Evolutionary conservation across 2,888 invertebrate species (phyloP), one percentile per base, ranked within the genome.

Genomic region (Coleophora deauratella): DNA sequence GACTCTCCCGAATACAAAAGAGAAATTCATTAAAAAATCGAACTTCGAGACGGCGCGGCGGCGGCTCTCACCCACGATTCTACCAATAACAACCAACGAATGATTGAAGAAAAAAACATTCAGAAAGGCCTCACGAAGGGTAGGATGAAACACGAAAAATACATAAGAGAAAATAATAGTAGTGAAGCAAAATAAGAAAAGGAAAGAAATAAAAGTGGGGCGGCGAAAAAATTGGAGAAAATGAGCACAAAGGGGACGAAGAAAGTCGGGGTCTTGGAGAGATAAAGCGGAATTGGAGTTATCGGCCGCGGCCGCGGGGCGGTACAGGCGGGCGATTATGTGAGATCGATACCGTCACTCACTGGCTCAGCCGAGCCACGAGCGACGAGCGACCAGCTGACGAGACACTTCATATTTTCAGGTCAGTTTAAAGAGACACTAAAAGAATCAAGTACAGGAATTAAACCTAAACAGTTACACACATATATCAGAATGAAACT

Each of bases 241-340:
- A 81, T 77, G 80, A 79, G 84, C 70, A 82, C 82, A 84, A 84
- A 79, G 80, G 79, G 76, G 77, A 76, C 65, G 70, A 76, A 73
- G 76, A 74, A 75, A 76, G 75, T 74, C 72, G 72, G 21, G 69
- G 66, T 63, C 63, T 60, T 62, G 68, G 71, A 72, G 74, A 81
- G 84, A 86, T 85, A 86, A 81, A 80, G 78, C 75, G 84, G 78
- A 80, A 85, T 86, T 80, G 85, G 72, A 82, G 84, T 73, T 79
- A 82, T 81, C 80, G 82, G 76, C 21, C 75, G 82, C 80, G 81
- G 69, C 67, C 67, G 66, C 66, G 71, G 67, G 59, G 55, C 40
- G 41, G 61, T 46, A 71, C 62, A 72, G 80, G 77, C 69, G 66
- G 80, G 67, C 74, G 79, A 78, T 80, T 79, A 79, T 75, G 65